phyloP scores from a whole-genome alignment of 2,888 invertebrate genomes.

The Thymelicus acteon region DNA sequence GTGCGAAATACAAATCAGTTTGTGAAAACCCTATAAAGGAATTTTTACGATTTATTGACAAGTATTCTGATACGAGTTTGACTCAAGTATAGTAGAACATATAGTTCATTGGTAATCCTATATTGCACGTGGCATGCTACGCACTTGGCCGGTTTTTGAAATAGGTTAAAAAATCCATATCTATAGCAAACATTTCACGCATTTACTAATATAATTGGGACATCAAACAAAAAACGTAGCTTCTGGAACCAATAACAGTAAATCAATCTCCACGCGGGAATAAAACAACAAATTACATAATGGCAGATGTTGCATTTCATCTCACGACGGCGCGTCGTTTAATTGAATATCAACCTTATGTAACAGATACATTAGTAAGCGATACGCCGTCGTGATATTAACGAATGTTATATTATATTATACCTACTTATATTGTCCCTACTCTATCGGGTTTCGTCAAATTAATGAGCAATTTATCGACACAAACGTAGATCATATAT shows the following conservation, averaged over 20 bases:
- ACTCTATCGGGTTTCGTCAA: slow-evolving; percentile 19
- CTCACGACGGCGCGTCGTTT: neutral
- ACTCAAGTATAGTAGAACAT: no score
- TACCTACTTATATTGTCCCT: neutral
- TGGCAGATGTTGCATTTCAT: slow-evolving; percentile 13
- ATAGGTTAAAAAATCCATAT: neutral
- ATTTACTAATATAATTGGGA: slow-evolving; percentile 12
- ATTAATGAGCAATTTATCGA: slow-evolving; percentile 27
- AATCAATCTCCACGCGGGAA: slow-evolving; percentile 17
- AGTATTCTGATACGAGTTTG: no score
- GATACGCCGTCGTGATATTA: slow-evolving; percentile 4
- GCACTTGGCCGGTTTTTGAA: neutral
- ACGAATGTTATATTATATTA: neutral
- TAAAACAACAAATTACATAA: slow-evolving; percentile 20
- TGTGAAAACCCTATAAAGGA: no score
- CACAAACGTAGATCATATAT: slow-evolving; percentile 13
- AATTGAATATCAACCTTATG: slow-evolving; percentile 9
- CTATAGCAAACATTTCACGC: neutral
- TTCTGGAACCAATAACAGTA: slow-evolving; percentile 27
- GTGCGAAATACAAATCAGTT: no score
- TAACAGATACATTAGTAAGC: neutral
- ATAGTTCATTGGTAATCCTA: no score
- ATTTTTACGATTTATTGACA: no score
- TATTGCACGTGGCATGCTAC: no score
- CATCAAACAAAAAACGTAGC: slow-evolving; percentile 11